Evolutionary conservation across 2,113 vertebrate genomes (phyloP), one percentile per base, ranked within the genome.

Genomic region (Bolborhynchus lineola): DNA sequence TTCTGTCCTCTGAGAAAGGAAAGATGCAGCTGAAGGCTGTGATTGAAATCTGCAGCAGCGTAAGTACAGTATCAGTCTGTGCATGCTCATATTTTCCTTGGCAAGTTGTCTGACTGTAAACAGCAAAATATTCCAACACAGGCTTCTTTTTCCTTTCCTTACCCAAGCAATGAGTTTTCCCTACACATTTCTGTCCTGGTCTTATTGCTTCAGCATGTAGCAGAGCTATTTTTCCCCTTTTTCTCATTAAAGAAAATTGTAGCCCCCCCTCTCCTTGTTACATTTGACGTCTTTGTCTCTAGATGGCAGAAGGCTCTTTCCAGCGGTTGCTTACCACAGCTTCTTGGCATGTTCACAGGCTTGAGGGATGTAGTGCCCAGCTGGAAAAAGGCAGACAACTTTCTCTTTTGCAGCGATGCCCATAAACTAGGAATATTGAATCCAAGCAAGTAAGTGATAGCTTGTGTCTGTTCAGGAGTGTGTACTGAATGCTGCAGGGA

Each of bases 291-390:
- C 84, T 95, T 82, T 94, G 90, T 95, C 92, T 92, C 70, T 96
- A 86, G 86, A 90, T 91, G 91, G 86, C 88, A 97, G 86, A 82
- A 93, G 90, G 91, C 69, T 87, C 70, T 94, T 95, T 92, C 83
- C 88, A 89, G 80, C 46, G 19, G 53, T 60, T 93, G 85, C 72
- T 95, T 35, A 90, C 92, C 82, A 47, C 92, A 86, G 53, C 44
- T 62, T 75, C 81, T 83, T 94, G 96, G 96, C 69, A 15, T 20
- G 16, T 70, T 82, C 79, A 68, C 41, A 35, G 82, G 67, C 68
- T 90, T 59, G 46, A 71, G 71, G 86, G 88, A 86, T 57, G 37
- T n/a, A 42, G 82, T 88, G 88, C 93, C 92, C 79, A 82, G 92
- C 68, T 92, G 88, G 90, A 77, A 88, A 69, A 91, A 95, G 49